These are phyloP conservation scores for Parambassis ranga DNA, from an alignment of 2,797 vertebrate genomes.

Conservation along the genomic window DNA sequence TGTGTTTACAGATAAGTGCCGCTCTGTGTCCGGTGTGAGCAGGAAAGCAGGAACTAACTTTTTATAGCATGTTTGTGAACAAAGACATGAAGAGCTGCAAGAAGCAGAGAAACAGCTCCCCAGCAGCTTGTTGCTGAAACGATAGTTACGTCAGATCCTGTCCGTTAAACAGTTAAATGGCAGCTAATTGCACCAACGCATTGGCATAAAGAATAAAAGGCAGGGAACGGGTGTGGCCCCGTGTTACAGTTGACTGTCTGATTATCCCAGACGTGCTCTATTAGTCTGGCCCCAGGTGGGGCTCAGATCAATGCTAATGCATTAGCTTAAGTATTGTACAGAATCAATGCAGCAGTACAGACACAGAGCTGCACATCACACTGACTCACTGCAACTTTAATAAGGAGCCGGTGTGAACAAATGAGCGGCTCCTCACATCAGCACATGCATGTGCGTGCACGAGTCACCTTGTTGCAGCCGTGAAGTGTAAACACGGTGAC, in stretches of 20 bases:
- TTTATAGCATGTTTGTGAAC: slow-evolving; percentile 28
- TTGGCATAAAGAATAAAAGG: slow-evolving; percentile 10
- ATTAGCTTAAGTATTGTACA: slow-evolving; percentile 25
- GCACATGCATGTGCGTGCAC: background rate
- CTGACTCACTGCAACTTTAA: slow-evolving; percentile 12
- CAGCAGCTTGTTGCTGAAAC: background rate
- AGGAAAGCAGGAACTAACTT: slow-evolving; percentile 47
- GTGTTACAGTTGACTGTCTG: slow-evolving; percentile 9
- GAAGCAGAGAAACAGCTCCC: background rate
- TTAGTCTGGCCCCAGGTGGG: slow-evolving; percentile 57
- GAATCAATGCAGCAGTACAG: slow-evolving; percentile 41
- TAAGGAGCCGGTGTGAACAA: too few relatives aligned
- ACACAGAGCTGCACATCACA: slow-evolving; percentile 1
- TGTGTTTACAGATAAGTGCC: slow-evolving; percentile 44
- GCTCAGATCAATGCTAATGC: slow-evolving; percentile 55
- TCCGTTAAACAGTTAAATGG: slow-evolving; percentile 12
- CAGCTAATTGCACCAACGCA: slow-evolving; percentile 23
- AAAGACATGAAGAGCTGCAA: slow-evolving; percentile 14
- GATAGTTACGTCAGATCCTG: slow-evolving; percentile 28
- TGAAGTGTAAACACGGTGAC: slow-evolving; percentile 27
- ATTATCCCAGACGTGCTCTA: slow-evolving; percentile 55
- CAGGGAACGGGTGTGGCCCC: slow-evolving; percentile 13
- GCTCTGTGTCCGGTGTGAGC: slow-evolving; percentile 12
- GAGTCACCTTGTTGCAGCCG: slow-evolving; percentile 26
- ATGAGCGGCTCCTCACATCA: slow-evolving; percentile 9